A percentile compares a stretch with the other conserved stretches of the same genome.
These are phyloP conservation scores for Paramisgurnus dabryanus DNA, from an alignment of 2,113 vertebrate genomes.

Conservation along the genomic window DNA sequence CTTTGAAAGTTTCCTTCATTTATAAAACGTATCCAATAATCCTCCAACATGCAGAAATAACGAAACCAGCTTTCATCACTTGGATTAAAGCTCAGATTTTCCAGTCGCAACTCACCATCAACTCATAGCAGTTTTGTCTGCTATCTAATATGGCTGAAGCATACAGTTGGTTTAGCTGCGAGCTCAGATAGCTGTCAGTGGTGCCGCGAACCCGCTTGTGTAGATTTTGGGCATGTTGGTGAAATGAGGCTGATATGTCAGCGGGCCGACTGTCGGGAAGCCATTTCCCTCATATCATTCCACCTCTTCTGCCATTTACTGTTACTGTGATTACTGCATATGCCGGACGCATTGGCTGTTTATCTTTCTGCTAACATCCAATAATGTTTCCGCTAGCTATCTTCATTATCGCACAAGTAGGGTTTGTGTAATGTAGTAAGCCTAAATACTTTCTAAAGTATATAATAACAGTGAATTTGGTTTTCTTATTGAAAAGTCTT, in stretches of 20 bases:
- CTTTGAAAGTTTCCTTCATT: background rate
- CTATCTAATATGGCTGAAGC: conserved; percentile 13
- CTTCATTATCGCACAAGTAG: conserved; percentile 23
- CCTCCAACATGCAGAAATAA: conserved; percentile 29
- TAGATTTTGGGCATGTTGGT: conserved; percentile 3
- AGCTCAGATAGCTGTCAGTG: conserved; percentile 6
- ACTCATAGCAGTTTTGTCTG: conserved; percentile 15
- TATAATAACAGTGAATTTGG: background rate
- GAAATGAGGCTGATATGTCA: conserved; percentile 31
- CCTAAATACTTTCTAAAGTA: background rate
- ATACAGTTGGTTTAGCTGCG: background rate
- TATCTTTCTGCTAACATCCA: conserved; percentile 35
- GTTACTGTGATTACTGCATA: conserved; percentile 29
- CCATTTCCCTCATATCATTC: conserved; percentile 32
- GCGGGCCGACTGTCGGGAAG: background rate
- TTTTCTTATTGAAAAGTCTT: background rate
- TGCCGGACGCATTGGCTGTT: background rate
- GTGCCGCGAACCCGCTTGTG: background rate
- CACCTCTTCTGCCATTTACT: conserved; percentile 30
- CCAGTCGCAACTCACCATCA: conserved; percentile 11
- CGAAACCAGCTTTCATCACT: background rate
- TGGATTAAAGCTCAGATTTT: conserved; percentile 8
- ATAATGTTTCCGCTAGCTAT: conserved; percentile 45
- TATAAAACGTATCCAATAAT: background rate
- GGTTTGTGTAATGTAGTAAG: conserved; percentile 26